A percentile compares a stretch with the other conserved stretches of the same genome.
These are phyloP conservation scores for Forbesichthys papilliferus DNA, from an alignment of 2,113 vertebrate genomes.

Conservation along the genomic window DNA sequence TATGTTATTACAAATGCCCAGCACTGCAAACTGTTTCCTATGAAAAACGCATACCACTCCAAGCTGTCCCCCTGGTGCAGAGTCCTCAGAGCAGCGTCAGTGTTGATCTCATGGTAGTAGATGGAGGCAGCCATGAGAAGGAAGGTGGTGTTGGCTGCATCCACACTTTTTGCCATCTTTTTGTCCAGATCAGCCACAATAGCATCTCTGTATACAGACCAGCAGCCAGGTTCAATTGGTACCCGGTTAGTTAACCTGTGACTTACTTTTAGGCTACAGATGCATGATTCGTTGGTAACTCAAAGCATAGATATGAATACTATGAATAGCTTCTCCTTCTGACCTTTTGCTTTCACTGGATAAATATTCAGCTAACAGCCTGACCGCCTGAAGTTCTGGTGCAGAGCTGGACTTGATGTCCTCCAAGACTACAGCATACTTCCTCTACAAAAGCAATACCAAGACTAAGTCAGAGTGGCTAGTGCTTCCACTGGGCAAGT, in stretches of 20 bases:
- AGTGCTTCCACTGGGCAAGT: not conserved
- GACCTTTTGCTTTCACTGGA: constrained; percentile 85
- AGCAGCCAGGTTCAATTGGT: not conserved
- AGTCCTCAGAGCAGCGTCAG: constrained; percentile 83
- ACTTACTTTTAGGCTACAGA: not conserved
- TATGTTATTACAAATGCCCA: not conserved
- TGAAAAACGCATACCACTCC: constrained; percentile 81
- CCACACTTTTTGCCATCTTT: constrained; percentile 89
- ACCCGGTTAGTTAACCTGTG: not conserved
- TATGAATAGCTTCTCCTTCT: not conserved
- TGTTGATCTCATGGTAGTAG: constrained; percentile 86
- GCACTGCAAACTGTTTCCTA: not conserved
- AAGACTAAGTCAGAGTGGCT: not conserved
- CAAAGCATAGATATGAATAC: too few species aligned
- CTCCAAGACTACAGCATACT: constrained; percentile 91
- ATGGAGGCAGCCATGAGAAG: constrained; percentile 91
- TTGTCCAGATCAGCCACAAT: constrained; percentile 87
- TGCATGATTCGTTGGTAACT: not conserved
- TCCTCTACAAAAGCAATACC: constrained; percentile 75
- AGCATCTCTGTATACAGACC: constrained; percentile 71
- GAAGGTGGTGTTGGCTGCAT: constrained; percentile 86
- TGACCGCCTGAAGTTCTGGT: constrained; percentile 88
- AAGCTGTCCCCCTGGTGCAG: constrained; percentile 93
- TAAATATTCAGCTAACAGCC: constrained; percentile 90
- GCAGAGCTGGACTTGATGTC: constrained; percentile 83